Conservation (phyloP, 2,888 invertebrate genomes). For the Idaea dimidiata region DNA sequence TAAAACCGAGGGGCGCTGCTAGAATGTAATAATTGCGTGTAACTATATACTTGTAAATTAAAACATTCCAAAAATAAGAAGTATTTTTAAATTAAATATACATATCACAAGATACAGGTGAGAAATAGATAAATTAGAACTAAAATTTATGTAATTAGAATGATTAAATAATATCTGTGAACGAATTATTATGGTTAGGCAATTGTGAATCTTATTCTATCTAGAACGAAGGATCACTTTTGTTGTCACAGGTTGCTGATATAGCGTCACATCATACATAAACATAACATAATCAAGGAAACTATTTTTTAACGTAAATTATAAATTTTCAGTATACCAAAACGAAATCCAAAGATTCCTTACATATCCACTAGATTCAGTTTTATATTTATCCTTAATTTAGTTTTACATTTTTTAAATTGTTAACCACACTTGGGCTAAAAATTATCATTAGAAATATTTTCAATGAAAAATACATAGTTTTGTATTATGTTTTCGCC, state of each 20-base stretch:
- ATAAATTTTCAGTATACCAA: background rate
- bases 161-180: background rate
- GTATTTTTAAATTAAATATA: conserved; percentile 23
- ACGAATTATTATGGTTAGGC: background rate
- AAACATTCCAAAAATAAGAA: conserved; percentile 29
- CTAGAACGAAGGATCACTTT: background rate
- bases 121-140: conserved; percentile 40
- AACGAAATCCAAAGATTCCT: too few species aligned
- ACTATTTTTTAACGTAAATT: background rate
- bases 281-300: background rate
- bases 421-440: too few species aligned
- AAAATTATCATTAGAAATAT: too few species aligned
- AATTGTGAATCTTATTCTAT: background rate
- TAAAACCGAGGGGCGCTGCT: too few species aligned
- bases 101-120: conserved; percentile 56
- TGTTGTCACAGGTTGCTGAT: background rate
- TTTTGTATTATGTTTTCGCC: too few species aligned
- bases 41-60: conserved; percentile 25
- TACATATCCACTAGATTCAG: too few species aligned
- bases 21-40: too few species aligned
- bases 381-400: too few species aligned
- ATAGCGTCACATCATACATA: background rate
- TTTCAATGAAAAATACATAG: too few species aligned
- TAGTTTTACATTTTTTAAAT: too few species aligned
- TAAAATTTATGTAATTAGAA: background rate